Evolutionary conservation across 2,113 vertebrate genomes (phyloP).

Genomic region (Cephalopholis sonnerati): DNA sequence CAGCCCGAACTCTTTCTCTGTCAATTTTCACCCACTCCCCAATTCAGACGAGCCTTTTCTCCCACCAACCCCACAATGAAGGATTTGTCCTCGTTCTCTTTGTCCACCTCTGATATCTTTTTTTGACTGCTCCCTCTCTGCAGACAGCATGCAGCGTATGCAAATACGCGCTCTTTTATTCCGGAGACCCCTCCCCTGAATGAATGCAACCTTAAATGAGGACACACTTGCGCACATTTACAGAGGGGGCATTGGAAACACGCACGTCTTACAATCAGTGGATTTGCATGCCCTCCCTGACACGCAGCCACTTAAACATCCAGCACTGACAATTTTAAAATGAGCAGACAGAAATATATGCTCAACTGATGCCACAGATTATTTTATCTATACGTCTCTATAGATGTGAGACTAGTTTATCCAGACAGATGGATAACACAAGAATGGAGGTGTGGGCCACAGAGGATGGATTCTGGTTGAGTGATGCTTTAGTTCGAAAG

Average conservation of each 20-base stretch:
- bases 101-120: constrained; percentile 85
- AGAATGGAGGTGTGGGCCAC: not conserved
- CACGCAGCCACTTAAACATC: constrained; percentile 59
- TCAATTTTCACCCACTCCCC: constrained; percentile 85
- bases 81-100: constrained; percentile 83
- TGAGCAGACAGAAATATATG: constrained; percentile 32
- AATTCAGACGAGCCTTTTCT: constrained; percentile 82
- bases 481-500: not conserved
- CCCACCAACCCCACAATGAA: constrained; percentile 81
- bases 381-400: constrained; percentile 6
- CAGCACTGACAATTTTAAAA: constrained; percentile 32
- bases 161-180: constrained; percentile 81
- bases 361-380: not conserved
- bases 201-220: constrained; percentile 82
- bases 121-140: constrained; percentile 80
- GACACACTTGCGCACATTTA: constrained; percentile 79
- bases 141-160: constrained; percentile 85
- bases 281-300: constrained; percentile 68
- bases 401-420: not conserved
- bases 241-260: constrained; percentile 66
- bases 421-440: not conserved
- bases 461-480: not conserved
- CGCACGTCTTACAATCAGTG: constrained; percentile 63
- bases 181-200: constrained; percentile 72
- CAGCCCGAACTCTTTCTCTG: constrained; percentile 83